Evolutionary conservation across 2,797 vertebrate genomes (phyloP).

Genomic region (Sebastes elongatus): DNA sequence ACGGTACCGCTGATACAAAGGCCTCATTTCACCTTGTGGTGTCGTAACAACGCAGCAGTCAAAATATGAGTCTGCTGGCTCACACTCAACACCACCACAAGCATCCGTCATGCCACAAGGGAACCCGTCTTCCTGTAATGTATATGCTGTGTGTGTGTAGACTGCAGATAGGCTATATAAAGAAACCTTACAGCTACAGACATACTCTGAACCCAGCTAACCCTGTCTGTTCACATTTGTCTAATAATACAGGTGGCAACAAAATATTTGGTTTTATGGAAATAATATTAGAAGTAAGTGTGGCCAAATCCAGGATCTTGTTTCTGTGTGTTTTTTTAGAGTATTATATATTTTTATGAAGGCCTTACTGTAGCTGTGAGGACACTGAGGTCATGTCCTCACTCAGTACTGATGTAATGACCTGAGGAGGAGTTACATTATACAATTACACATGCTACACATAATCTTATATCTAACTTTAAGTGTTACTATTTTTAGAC

Average conservation of each 20-base stretch:
- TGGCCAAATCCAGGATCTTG: neutral
- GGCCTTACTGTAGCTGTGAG: neutral
- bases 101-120: neutral
- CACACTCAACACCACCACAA: neutral
- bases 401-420: neutral
- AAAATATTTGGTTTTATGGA: neutral
- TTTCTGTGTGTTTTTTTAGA: neutral
- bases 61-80: neutral
- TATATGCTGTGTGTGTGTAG: conserved; percentile 4
- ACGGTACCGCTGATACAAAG: neutral
- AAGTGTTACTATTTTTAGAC: neutral
- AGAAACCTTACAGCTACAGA: neutral
- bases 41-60: neutral
- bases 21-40: neutral
- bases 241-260: neutral
- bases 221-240: neutral
- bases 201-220: conserved; percentile 11
- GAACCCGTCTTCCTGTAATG: conserved; percentile 12
- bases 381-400: neutral
- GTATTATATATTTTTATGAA: neutral
- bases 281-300: neutral
- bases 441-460: neutral
- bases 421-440: neutral
- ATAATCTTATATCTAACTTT: neutral
- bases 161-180: neutral